A percentile compares a stretch with the other conserved stretches of the same genome.
These are phyloP conservation scores for Polyploca ridens DNA, from an alignment of 2,888 invertebrate genomes.

Conservation along the genomic window DNA sequence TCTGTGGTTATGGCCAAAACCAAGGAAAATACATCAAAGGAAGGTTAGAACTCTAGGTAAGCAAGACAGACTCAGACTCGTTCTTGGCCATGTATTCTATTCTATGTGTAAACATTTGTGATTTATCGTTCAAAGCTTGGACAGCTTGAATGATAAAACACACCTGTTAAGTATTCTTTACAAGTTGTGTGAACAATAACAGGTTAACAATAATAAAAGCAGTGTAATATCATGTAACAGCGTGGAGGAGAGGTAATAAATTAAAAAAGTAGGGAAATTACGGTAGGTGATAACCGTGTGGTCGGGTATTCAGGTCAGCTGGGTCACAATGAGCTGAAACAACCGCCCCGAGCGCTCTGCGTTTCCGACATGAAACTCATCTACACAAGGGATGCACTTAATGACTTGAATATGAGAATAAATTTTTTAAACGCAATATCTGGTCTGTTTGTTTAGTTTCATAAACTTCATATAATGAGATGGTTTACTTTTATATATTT, in stretches of 20 bases:
- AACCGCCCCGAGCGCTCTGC: conserved; percentile 1
- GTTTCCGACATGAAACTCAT: neutral
- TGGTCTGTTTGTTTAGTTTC: no score
- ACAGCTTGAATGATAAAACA: no score
- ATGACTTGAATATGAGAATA: neutral
- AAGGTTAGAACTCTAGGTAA: no score
- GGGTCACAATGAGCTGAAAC: conserved; percentile 4
- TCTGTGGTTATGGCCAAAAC: no score
- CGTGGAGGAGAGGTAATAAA: conserved; percentile 26
- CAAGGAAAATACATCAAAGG: no score
- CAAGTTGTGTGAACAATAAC: neutral
- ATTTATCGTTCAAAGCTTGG: neutral
- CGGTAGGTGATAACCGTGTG: conserved; percentile 33
- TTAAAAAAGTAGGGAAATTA: conserved; percentile 38
- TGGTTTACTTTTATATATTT: no score
- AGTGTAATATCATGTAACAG: neutral
- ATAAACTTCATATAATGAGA: no score
- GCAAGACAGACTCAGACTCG: no score
- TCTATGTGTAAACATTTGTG: no score
- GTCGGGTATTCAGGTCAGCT: conserved; percentile 8
- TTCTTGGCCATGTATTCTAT: no score
- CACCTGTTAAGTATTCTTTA: no score
- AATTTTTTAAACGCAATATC: neutral
- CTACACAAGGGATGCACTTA: neutral
- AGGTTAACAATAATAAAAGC: neutral